Evolutionary conservation across 2,888 invertebrate species (phyloP).

Genomic region (Drosophila pullipes): DNA sequence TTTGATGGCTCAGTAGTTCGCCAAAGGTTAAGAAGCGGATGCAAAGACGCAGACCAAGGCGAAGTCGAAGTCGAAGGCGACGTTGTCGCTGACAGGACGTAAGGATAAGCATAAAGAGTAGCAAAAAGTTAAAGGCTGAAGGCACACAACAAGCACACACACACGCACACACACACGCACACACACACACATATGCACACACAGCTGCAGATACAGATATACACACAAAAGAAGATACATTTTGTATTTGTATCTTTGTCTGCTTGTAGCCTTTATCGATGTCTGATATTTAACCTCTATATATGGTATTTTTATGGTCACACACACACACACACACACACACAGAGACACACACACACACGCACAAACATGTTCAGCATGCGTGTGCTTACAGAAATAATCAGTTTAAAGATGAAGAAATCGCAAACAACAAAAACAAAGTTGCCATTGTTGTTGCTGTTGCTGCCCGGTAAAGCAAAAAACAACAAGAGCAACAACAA

Average conservation of each 20-base stretch:
- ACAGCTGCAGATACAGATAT: slow-evolving; percentile 12
- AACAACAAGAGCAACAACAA: slow-evolving; percentile 45
- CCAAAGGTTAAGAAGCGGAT: slow-evolving; percentile 48
- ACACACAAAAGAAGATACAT: slow-evolving; percentile 54
- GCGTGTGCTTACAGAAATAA: slow-evolving; percentile 69
- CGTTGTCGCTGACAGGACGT: background rate
- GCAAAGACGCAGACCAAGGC: background rate
- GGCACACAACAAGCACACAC: slow-evolving; percentile 19
- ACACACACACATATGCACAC: slow-evolving; percentile 4
- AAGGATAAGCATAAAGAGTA: slow-evolving; percentile 36
- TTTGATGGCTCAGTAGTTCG: slow-evolving; percentile 74
- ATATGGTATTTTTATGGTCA: slow-evolving; percentile 58
- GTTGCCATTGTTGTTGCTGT: slow-evolving; percentile 41
- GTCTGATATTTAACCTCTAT: slow-evolving; percentile 81
- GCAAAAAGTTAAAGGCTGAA: slow-evolving; percentile 40
- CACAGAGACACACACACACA: slow-evolving; percentile 43
- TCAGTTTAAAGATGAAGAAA: slow-evolving; percentile 80
- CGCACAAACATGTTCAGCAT: slow-evolving; percentile 11
- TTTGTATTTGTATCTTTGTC: slow-evolving; percentile 60
- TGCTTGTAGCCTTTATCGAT: slow-evolving; percentile 75
- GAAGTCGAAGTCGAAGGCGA: background rate
- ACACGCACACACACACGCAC: background rate
- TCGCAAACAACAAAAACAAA: slow-evolving; percentile 56
- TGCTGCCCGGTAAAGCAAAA: slow-evolving; percentile 30
- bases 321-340: slow-evolving; percentile 43